Percentiles rank a stretch among this genome's conserved stretches.
phyloP scores from a whole-genome alignment of 2,888 invertebrate genomes.

The Mythimna lalbum region DNA sequence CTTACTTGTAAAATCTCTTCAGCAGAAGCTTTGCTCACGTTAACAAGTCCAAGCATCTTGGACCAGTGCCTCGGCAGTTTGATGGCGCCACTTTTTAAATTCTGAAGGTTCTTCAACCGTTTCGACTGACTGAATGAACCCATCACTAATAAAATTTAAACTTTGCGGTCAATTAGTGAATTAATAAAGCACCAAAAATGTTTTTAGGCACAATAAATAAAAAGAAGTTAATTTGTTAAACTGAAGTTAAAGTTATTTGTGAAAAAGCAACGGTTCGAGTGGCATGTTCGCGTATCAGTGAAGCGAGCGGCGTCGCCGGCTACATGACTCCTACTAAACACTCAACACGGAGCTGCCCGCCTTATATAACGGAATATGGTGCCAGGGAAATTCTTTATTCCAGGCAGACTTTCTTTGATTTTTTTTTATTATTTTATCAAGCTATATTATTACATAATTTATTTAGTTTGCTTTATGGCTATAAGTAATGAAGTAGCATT shows the following conservation, averaged over 20 bases:
- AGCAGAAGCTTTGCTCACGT: constrained; percentile 71
- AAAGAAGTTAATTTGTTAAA: neutral
- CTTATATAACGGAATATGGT: constrained; percentile 51
- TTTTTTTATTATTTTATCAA: constrained; percentile 8
- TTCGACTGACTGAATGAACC: constrained; percentile 71
- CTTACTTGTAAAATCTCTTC: constrained; percentile 83
- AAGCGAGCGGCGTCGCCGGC: constrained; percentile 66
- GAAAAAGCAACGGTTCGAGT: constrained; percentile 35
- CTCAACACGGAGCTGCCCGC: constrained; percentile 22
- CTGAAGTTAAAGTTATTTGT: constrained; percentile 24
- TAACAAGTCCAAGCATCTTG: constrained; percentile 79
- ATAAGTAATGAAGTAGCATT: neutral
- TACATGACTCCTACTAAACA: constrained; percentile 70
- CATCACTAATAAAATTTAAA: constrained; percentile 63
- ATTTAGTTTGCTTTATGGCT: neutral
- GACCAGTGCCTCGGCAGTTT: constrained; percentile 82
- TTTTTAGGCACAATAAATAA: neutral
- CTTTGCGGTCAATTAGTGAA: constrained; percentile 7
- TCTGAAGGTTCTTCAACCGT: constrained; percentile 75
- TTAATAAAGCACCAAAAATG: neutral
- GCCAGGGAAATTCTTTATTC: constrained; percentile 21
- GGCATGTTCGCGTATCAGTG: constrained; percentile 48
- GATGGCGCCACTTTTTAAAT: constrained; percentile 80
- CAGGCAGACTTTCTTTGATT: constrained; percentile 18
- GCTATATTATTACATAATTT: neutral